These are phyloP conservation scores for Anguilla japonica DNA, from an alignment of 2,113 vertebrate species.

Conservation along the genomic window DNA sequence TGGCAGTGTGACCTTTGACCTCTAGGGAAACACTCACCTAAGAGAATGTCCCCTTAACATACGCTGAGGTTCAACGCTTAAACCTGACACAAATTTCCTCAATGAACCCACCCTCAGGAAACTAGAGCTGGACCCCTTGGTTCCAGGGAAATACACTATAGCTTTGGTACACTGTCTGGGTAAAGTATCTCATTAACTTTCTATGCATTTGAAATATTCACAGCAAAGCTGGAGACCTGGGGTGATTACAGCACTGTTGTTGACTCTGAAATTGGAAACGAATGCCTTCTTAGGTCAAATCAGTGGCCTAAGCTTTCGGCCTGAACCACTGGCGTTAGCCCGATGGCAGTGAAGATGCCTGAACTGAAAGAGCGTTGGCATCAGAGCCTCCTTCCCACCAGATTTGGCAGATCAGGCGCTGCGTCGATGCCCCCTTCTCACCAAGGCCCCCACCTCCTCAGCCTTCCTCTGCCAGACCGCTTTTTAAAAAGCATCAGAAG, in stretches of 20 bases:
- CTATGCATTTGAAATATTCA: not conserved
- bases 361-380: no score
- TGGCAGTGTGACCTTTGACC: not conserved
- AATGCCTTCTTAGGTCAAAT: not conserved
- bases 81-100: not conserved
- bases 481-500: no score
- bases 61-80: not conserved
- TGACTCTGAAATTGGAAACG: not conserved
- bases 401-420: no score
- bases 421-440: no score
- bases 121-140: not conserved
- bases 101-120: not conserved
- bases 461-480: no score
- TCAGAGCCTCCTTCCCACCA: no score
- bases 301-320: not conserved
- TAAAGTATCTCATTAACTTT: not conserved
- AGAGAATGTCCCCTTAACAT: not conserved
- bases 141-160: not conserved
- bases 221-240: not conserved
- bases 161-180: not conserved
- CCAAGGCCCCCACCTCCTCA: no score
- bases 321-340: not conserved
- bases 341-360: not conserved
- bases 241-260: not conserved
- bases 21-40: not conserved